phyloP scores from a whole-genome alignment of 1,140 invertebrate genomes.

The Papilio xuthus region DNA sequence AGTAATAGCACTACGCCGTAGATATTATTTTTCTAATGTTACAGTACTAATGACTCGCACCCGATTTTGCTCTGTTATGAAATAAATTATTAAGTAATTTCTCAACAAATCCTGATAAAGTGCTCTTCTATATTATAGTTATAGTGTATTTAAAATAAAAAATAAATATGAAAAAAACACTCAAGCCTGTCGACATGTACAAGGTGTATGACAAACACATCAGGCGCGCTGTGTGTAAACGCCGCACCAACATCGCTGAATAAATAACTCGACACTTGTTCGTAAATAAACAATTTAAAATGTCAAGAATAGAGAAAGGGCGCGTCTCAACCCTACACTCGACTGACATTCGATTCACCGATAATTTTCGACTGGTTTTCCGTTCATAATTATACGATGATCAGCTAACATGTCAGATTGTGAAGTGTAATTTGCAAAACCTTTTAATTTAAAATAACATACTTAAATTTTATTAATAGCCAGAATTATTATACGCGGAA shows the following conservation, averaged over 20 bases:
- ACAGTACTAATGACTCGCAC: too few species aligned
- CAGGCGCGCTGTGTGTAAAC: constrained; percentile 44
- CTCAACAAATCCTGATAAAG: not conserved
- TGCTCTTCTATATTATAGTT: not conserved
- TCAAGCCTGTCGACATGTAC: constrained; percentile 26
- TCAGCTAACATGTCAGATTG: constrained; percentile 19
- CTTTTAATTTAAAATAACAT: not conserved
- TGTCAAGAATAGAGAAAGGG: constrained; percentile 79
- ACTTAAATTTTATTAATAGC: too few species aligned
- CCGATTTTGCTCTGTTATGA: too few species aligned
- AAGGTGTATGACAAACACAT: constrained; percentile 34
- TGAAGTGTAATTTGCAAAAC: not conserved
- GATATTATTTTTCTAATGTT: too few species aligned
- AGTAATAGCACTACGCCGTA: too few species aligned
- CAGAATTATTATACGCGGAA: too few species aligned
- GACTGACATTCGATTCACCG: constrained; percentile 75
- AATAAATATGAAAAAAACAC: not conserved
- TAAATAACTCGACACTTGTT: constrained; percentile 80
- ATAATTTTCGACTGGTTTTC: constrained; percentile 75
- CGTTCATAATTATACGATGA: constrained; percentile 44
- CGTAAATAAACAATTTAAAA: constrained; percentile 81
- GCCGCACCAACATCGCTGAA: constrained; percentile 61
- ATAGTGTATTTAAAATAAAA: not conserved
- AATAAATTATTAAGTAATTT: too few species aligned
- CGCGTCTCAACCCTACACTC: constrained; percentile 66